Base-by-base conservation (phyloP, 2,113 vertebrate species). In the Cyprinus carpio region DNA sequence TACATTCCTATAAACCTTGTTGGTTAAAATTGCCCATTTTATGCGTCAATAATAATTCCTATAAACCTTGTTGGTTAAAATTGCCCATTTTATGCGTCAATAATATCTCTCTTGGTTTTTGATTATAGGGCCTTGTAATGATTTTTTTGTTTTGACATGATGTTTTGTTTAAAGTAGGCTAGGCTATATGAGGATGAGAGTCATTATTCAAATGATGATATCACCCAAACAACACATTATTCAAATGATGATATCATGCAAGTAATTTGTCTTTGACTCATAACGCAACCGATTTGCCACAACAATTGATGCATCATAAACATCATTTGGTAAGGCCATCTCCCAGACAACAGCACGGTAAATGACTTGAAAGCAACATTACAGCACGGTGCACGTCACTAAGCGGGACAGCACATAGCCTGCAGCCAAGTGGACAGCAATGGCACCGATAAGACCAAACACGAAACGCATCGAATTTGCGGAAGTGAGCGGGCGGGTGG, bases 401-500 rank as follows among this genome's bases (percentile, higher is more conserved):
- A 49, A 83, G 56, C 51, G 72, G 62, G 86, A 34, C 82, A 84
- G 60, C 54, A 74, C 34, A 79, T 62, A 62, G 74, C 82, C 62
- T 46, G 65, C 49, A 76, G 46, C 85, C 72, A 25, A 74, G 43
- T 80, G 80, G 75, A 77, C 49, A 82, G 84, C 75, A 58, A 82
- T 43, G 75, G 81, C 62, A 76, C 60, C 31, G 40, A 79, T 37
- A 86, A 64, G 46, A 71, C 64, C 72, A 76, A 82, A 85, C 87
- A 43, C 80, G 67, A 82, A 89, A 76, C 84, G 85, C 83, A 86
- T 88, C 89, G 91, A 89, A 87, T 90, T 92, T 89, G 91, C 82
- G 89, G 92, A 92, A 90, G 90, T 88, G 90, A 90, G 88, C 88
- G 86, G 84, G 93, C 92, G 93, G 93, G 94, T 93, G 94, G 92